These are phyloP conservation scores for Ptilorrhoa leucosticta DNA, from an alignment of 2,113 vertebrate species.

Conservation along the genomic window DNA sequence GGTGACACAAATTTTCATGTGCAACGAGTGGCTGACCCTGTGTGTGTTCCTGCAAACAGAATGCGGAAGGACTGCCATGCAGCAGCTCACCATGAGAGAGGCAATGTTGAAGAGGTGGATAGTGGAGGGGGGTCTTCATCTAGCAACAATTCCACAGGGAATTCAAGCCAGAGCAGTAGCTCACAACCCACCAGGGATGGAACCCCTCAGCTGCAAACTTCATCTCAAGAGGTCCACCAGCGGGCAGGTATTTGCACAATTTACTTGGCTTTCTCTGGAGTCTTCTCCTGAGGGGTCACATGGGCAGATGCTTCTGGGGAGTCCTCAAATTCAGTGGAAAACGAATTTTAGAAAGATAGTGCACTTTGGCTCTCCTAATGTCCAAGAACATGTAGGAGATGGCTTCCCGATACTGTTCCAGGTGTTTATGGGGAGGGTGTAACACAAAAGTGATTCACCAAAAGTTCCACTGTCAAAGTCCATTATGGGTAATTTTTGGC, in stretches of 20 bases:
- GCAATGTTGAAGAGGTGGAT: conserved; percentile 83
- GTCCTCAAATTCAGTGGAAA: background rate
- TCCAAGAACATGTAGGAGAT: background rate
- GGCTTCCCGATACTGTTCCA: background rate
- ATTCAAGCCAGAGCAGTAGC: conserved; percentile 83
- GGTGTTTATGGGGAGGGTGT: background rate
- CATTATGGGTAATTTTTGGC: background rate
- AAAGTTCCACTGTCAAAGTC: background rate
- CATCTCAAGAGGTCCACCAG: conserved; percentile 70
- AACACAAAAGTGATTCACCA: background rate
- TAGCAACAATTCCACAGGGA: conserved; percentile 72
- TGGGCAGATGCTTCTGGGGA: background rate
- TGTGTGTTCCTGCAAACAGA: conserved; percentile 58
- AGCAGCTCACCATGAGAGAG: conserved; percentile 80
- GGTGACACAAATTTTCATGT: background rate
- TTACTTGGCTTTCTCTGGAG: background rate
- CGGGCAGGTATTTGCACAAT: conserved; percentile 60
- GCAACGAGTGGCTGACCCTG: background rate
- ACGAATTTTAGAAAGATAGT: background rate
- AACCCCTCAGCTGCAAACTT: conserved; percentile 65
- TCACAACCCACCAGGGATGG: conserved; percentile 77
- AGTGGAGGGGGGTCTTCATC: conserved; percentile 70
- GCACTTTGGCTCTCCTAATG: background rate
- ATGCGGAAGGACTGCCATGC: conserved; percentile 90
- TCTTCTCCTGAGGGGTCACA: background rate